These are phyloP conservation scores for Haliclystus octoradiatus DNA, from an alignment of 30 jellyfish, hydroid and myxozoan species.

Conservation along the genomic window DNA sequence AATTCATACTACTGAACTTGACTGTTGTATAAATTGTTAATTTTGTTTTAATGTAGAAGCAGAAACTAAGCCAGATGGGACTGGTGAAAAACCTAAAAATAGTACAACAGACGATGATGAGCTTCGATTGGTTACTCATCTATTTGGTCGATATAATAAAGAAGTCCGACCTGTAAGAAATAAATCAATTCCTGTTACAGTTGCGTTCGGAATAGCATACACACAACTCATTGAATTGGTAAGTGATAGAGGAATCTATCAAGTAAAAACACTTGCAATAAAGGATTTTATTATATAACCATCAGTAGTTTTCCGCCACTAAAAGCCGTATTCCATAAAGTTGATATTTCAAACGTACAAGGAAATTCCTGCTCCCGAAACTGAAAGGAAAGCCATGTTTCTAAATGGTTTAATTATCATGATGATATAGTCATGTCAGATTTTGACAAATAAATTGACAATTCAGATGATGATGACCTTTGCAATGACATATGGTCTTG, in stretches of 20 bases:
- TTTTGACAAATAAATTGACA: too few relatives aligned
- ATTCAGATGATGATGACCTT: too few relatives aligned
- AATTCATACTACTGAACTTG: too few relatives aligned
- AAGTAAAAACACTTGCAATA: not conserved
- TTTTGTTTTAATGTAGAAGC: not conserved
- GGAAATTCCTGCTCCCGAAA: too few relatives aligned
- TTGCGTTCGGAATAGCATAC: constrained; percentile 69
- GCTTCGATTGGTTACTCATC: constrained; percentile 24
- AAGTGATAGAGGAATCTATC: constrained; percentile 10
- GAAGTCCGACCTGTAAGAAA: constrained; percentile 87
- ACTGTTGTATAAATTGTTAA: not conserved
- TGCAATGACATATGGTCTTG: too few relatives aligned
- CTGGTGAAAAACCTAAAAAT: not conserved
- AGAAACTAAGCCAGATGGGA: not conserved
- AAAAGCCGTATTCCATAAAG: too few relatives aligned
- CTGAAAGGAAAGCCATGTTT: too few relatives aligned
- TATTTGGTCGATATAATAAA: constrained; percentile 41
- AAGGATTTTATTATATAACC: not conserved
- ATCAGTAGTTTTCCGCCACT: too few relatives aligned
- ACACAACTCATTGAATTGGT: constrained; percentile 89
- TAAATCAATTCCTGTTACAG: constrained; percentile 66
- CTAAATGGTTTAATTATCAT: too few relatives aligned
- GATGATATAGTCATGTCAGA: too few relatives aligned
- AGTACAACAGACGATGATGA: constrained; percentile 61
- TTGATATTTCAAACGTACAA: too few relatives aligned